Percentiles rank a stretch among this genome's conserved stretches.
These are phyloP conservation scores for Enteromius thamalakanensis DNA, from an alignment of 2,797 vertebrate genomes.

Conservation along the genomic window DNA sequence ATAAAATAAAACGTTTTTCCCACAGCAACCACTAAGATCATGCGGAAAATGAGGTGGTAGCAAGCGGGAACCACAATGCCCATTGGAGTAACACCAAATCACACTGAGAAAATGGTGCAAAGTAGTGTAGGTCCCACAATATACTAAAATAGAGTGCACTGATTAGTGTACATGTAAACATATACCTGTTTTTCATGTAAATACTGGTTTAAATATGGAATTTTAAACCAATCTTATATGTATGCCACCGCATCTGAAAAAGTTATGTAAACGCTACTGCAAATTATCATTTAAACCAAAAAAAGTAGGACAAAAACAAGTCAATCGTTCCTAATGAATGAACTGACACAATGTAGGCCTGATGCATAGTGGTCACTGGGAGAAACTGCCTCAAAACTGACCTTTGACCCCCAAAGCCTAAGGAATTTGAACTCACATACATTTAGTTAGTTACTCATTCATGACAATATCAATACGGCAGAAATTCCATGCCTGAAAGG, in stretches of 20 bases:
- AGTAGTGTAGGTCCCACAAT: background rate
- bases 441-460: slow-evolving; percentile 18
- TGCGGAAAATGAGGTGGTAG: background rate
- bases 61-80: background rate
- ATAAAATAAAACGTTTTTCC: background rate
- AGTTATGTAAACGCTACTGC: background rate
- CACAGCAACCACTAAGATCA: background rate
- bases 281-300: background rate
- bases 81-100: background rate
- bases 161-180: background rate
- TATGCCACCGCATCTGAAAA: background rate
- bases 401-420: slow-evolving; percentile 5
- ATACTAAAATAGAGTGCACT: background rate
- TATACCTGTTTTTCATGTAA: no score
- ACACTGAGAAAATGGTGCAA: background rate
- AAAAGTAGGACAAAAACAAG: background rate
- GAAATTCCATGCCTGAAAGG: background rate
- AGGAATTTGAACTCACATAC: slow-evolving; percentile 35
- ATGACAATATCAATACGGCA: background rate
- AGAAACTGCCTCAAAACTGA: slow-evolving; percentile 3
- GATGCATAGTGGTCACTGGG: background rate
- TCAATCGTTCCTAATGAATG: background rate
- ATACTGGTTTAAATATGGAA: background rate
- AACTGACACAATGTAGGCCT: background rate
- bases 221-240: background rate